These are phyloP conservation scores for Quadriops clusia DNA, from an alignment of 2,888 invertebrate species.

Conservation along the genomic window DNA sequence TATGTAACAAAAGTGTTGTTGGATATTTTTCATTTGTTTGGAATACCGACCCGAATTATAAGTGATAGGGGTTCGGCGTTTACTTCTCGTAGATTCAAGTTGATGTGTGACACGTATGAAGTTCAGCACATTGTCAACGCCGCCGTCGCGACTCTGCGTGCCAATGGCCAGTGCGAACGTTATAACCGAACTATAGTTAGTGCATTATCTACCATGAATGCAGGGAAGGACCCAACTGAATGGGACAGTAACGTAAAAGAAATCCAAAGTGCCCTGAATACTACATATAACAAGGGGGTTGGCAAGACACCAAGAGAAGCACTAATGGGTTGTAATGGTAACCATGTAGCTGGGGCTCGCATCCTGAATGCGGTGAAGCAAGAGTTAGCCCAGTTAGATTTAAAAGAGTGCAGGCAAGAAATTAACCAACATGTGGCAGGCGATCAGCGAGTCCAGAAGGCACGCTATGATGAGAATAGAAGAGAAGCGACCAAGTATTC, in stretches of 20 bases:
- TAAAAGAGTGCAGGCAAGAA: conserved; percentile 7
- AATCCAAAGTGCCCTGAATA: conserved; percentile 21
- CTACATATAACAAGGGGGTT: conserved; percentile 14
- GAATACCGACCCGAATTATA: conserved; percentile 18
- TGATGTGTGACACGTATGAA: conserved; percentile 17
- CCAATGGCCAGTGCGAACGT: conserved; percentile 21
- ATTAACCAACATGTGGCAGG: conserved; percentile 9
- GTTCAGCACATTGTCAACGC: conserved; percentile 21
- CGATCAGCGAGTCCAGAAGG: conserved; percentile 14
- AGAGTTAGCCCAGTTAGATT: conserved; percentile 5
- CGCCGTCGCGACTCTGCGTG: conserved; percentile 19
- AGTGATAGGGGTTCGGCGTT: conserved; percentile 21
- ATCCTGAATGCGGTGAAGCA: conserved; percentile 9
- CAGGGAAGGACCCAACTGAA: conserved; percentile 11
- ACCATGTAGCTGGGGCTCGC: conserved; percentile 9
- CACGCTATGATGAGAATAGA: conserved; percentile 10
- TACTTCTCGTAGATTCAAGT: conserved; percentile 18
- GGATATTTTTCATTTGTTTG: conserved; percentile 16
- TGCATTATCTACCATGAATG: conserved; percentile 15
- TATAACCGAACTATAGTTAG: conserved; percentile 16
- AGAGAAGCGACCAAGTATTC: conserved; percentile 5
- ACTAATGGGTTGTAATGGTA: conserved; percentile 14
- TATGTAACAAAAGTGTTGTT: conserved; percentile 13
- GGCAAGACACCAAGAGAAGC: conserved; percentile 16
- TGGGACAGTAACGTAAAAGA: conserved; percentile 21